phyloP scores from a whole-genome alignment of 2,797 vertebrate species.

The Limnodromus scolopaceus region DNA sequence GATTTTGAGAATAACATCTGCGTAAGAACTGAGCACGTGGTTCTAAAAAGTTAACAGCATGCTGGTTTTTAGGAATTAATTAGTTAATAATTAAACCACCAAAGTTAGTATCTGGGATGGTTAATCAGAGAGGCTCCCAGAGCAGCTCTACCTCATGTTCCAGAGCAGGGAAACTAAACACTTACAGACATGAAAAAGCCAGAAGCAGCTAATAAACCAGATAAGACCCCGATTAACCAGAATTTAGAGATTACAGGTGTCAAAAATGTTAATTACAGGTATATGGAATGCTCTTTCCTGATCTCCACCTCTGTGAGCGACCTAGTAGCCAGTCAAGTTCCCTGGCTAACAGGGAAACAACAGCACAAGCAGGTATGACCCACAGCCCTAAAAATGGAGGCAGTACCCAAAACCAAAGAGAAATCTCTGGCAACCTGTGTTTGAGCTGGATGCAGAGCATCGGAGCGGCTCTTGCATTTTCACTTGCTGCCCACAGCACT shows the following conservation, averaged over 20 bases:
- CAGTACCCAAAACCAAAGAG: accelerated
- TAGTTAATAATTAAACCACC: background rate
- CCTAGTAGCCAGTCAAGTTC: background rate
- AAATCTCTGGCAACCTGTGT: accelerated
- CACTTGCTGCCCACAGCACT: background rate
- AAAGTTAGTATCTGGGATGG: background rate
- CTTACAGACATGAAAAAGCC: background rate
- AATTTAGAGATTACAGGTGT: background rate
- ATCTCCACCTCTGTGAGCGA: background rate
- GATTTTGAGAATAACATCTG: slow-evolving; percentile 35
- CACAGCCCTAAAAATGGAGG: accelerated
- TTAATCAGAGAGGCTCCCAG: background rate
- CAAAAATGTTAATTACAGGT: background rate
- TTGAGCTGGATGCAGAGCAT: background rate
- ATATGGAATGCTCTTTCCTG: background rate
- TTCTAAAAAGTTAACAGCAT: slow-evolving; percentile 37
- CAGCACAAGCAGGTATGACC: background rate
- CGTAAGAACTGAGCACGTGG: background rate
- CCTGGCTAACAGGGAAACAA: background rate
- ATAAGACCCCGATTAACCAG: background rate
- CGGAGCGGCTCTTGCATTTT: background rate
- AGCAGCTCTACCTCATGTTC: background rate
- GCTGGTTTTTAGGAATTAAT: background rate
- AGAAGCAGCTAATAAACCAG: background rate
- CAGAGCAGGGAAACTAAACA: background rate